A percentile compares a stretch with the other conserved stretches of the same genome.
phyloP scores from a whole-genome alignment of 1,140 invertebrate genomes.

The Drosophila hydei region DNA sequence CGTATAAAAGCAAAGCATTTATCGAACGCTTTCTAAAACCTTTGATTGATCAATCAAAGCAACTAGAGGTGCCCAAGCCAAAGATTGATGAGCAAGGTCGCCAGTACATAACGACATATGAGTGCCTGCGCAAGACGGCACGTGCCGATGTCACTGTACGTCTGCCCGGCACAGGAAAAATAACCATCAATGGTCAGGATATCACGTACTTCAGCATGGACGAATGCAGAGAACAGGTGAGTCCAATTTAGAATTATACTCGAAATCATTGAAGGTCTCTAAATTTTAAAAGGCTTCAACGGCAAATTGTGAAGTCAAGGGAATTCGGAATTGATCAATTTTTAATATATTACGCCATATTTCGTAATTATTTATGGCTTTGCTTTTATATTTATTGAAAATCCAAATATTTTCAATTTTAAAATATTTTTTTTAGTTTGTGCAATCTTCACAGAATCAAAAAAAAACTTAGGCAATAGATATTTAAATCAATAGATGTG shows the following conservation, averaged over 20 bases:
- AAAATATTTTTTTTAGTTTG: too few species aligned
- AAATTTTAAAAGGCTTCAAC: neutral
- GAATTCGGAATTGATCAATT: too few species aligned
- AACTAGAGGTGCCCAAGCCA: slow-evolving; percentile 86
- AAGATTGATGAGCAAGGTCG: slow-evolving; percentile 88
- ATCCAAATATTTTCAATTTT: too few species aligned
- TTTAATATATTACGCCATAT: too few species aligned
- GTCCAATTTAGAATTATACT: slow-evolving; percentile 47
- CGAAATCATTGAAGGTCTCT: neutral
- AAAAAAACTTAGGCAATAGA: neutral
- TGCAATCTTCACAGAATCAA: too few species aligned
- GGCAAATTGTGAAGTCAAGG: too few species aligned
- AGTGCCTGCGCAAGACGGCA: slow-evolving; percentile 89
- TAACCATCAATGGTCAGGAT: slow-evolving; percentile 92
- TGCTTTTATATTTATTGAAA: too few species aligned
- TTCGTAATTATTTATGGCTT: too few species aligned
- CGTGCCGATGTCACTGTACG: slow-evolving; percentile 88
- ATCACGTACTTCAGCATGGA: slow-evolving; percentile 90
- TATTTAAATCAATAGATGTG: slow-evolving; percentile 52
- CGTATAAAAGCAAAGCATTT: slow-evolving; percentile 88
- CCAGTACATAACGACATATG: slow-evolving; percentile 88
- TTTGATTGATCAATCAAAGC: slow-evolving; percentile 85
- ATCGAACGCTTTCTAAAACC: slow-evolving; percentile 88
- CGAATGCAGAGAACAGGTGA: slow-evolving; percentile 90
- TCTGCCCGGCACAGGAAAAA: slow-evolving; percentile 91